Evolutionary conservation across 2,113 vertebrate genomes (phyloP).

Genomic region (Coracopsis vasa): DNA sequence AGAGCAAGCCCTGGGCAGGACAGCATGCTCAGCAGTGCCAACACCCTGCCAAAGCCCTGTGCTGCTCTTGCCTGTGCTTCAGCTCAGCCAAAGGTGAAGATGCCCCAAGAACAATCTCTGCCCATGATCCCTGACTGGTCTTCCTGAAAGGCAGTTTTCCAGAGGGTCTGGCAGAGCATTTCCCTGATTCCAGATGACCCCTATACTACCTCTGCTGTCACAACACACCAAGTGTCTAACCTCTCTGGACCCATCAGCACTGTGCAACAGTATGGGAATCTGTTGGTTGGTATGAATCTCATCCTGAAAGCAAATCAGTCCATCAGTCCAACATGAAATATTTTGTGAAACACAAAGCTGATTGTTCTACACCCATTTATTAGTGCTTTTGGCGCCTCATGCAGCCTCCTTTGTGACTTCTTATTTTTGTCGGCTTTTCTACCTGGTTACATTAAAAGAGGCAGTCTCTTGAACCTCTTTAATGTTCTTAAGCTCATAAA

Average conservation of each 20-base stretch:
- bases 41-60: accelerated
- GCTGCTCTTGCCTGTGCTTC: accelerated
- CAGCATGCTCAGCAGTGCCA: background rate
- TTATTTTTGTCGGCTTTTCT: background rate
- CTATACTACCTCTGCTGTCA: background rate
- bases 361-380: background rate
- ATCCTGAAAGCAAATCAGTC: background rate
- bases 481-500: constrained; percentile 25
- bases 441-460: background rate
- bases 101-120: accelerated
- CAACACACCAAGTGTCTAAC: background rate
- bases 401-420: background rate
- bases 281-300: background rate
- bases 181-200: background rate
- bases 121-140: accelerated
- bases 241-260: accelerated
- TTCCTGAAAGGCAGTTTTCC: background rate
- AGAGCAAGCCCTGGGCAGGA: background rate
- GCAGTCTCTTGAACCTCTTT: background rate
- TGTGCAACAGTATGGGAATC: accelerated
- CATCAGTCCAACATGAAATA: background rate
- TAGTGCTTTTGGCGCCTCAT: background rate
- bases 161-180: background rate
- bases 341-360: background rate
- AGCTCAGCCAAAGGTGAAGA: accelerated